Evolutionary conservation across 2,888 invertebrate species (phyloP).

Genomic region (Trichopoda pennipes): DNA sequence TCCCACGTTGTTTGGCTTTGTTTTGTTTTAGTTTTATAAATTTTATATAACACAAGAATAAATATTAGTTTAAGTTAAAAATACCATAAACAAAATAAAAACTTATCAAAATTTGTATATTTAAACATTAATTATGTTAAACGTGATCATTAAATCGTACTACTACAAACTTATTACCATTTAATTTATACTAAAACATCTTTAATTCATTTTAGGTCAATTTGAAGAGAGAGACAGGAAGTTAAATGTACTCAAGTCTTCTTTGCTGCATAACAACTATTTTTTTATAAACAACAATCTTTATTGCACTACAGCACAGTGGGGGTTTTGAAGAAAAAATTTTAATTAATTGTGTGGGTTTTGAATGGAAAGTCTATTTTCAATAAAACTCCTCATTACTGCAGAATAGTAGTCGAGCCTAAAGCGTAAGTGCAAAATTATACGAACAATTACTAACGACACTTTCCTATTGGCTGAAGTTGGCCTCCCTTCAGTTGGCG

Average conservation of each 20-base stretch:
- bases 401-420: no score
- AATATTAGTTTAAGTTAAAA: slow-evolving; percentile 18
- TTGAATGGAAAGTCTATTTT: no score
- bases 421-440: no score
- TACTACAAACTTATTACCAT: slow-evolving; percentile 8
- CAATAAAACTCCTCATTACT: no score
- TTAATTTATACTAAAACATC: slow-evolving; percentile 33
- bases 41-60: slow-evolving; percentile 12
- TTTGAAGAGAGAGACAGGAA: background rate
- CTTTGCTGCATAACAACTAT: background rate
- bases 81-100: slow-evolving; percentile 31
- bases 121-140: slow-evolving; percentile 64
- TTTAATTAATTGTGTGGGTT: no score
- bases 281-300: background rate
- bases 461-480: no score
- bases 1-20: slow-evolving; percentile 58
- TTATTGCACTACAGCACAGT: no score
- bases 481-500: no score
- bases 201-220: slow-evolving; percentile 53
- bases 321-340: no score
- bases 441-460: no score
- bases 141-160: slow-evolving; percentile 39
- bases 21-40: slow-evolving; percentile 10
- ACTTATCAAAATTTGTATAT: slow-evolving; percentile 40
- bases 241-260: background rate